Base-by-base conservation (phyloP, 2,113 vertebrate genomes). In the Lasiurus cinereus region DNA sequence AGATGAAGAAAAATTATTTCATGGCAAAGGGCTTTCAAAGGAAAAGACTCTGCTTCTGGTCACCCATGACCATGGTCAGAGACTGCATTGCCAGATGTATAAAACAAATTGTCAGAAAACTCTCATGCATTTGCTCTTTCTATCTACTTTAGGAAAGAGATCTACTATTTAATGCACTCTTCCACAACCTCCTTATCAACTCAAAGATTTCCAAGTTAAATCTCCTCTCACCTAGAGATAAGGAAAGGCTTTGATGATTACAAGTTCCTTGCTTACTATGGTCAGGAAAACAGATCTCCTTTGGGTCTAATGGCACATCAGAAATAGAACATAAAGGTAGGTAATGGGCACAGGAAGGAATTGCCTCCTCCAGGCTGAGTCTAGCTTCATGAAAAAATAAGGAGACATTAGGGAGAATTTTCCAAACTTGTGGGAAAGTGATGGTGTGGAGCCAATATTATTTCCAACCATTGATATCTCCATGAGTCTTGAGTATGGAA, bases 201-300 rank as follows among this genome's bases (percentile, higher is more conserved):
- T 83, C 54, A 90, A 77, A 67, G 21, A 80, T 11, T 79, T 83
- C 11, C 66, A 76, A 69, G 48, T 69, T 39, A 82, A 79, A 80
- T 80, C 27, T 87, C 46, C 78, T 93, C 62, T 95, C 43, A 76
- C 69, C 82, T 74, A 62, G 43, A 73, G 22, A 88, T 22, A 94
- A 72, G 6, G 62, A 31, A 80, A 84, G 66, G 0, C 46, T 90
- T 15, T 52, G 36, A 78, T 39, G 24, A 50, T 62, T 46, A 74
- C 39, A 79, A 79, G 74, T 36, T 5, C 73, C 54, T 50, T 79
- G 8, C 43, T 72, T 69, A 48, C 29, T n/a, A 1, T 73, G 27
- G n/a, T 83, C 54, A 62, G 29, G 31, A 56, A 31, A 12, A 39
- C 10, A 85, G 33, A 11, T 33, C 19, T 39, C 31, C 36, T 89